A percentile compares a stretch with the other conserved stretches of the same genome.
Conservation (phyloP, 2,888 invertebrate genomes). For the Gastrophysa polygoni region DNA sequence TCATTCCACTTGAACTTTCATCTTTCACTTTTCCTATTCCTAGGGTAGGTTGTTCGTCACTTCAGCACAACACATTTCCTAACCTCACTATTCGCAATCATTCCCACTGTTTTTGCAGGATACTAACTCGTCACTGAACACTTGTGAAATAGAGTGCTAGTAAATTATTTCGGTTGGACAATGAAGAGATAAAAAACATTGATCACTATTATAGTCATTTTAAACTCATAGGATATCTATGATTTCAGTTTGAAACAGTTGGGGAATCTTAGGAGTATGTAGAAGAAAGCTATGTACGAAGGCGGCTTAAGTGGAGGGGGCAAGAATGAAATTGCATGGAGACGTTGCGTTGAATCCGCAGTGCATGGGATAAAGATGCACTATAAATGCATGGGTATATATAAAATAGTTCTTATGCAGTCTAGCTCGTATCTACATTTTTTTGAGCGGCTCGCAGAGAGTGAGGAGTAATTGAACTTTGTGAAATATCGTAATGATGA, state of each 20-base stretch:
- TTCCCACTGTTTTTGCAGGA: constrained; percentile 27
- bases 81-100: constrained; percentile 33
- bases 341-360: constrained; percentile 37
- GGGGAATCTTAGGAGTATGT: constrained; percentile 54
- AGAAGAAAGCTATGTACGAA: constrained; percentile 51
- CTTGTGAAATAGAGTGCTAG: constrained; percentile 15
- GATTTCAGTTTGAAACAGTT: constrained; percentile 55
- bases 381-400: constrained; percentile 40
- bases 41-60: constrained; percentile 28
- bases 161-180: constrained; percentile 15
- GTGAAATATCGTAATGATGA: constrained; percentile 42
- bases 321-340: constrained; percentile 41
- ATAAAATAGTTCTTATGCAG: constrained; percentile 42
- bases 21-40: constrained; percentile 10
- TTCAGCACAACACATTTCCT: constrained; percentile 33
- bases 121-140: constrained; percentile 13
- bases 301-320: constrained; percentile 44
- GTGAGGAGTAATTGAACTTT: constrained; percentile 40
- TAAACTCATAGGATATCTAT: constrained; percentile 52
- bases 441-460: constrained; percentile 35
- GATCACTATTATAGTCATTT: constrained; percentile 45
- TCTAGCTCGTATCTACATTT: constrained; percentile 42
- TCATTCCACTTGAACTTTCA: constrained; percentile 14
- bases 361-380: constrained; percentile 38
- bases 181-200: constrained; percentile 23